Evolutionary conservation across 2,113 vertebrate species (phyloP).

Genomic region (Corydoras maculifer): DNA sequence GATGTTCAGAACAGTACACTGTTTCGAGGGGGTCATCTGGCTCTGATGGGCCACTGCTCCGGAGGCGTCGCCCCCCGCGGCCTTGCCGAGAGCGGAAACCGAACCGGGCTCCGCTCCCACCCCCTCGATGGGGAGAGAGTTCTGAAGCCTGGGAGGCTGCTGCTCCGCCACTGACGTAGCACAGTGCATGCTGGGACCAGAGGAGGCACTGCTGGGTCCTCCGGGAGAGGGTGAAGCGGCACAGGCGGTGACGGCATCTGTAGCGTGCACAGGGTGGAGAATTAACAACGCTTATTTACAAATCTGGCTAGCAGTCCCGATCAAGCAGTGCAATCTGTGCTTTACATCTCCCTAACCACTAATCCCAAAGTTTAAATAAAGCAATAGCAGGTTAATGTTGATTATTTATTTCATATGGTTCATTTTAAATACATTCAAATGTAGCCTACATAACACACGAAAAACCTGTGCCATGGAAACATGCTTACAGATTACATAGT

Average conservation of each 20-base stretch:
- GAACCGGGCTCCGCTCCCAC: conserved; percentile 55
- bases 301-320: conserved; percentile 95
- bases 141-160: conserved; percentile 86
- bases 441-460: conserved; percentile 1
- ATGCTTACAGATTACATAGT: conserved; percentile 33
- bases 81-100: conserved; percentile 41
- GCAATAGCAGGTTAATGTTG: conserved; percentile 7
- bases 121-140: conserved; percentile 76
- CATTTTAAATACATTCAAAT: neutral
- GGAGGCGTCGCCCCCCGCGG: conserved; percentile 45
- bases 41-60: conserved; percentile 67
- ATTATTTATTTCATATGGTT: neutral
- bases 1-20: conserved; percentile 93
- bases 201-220: conserved; percentile 84
- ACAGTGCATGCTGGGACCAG: conserved; percentile 80
- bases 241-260: conserved; percentile 96
- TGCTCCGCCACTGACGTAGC: conserved; percentile 92
- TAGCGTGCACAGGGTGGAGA: conserved; percentile 79
- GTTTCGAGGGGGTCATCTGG: conserved; percentile 86
- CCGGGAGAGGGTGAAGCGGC: conserved; percentile 89
- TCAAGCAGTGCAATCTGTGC: conserved; percentile 73
- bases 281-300: conserved; percentile 73
- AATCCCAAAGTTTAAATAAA: conserved; percentile 52
- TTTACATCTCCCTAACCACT: conserved; percentile 57
- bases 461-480: conserved; percentile 30